Conservation (phyloP, 1,140 invertebrate genomes). For the Procambarus virginalis region DNA sequence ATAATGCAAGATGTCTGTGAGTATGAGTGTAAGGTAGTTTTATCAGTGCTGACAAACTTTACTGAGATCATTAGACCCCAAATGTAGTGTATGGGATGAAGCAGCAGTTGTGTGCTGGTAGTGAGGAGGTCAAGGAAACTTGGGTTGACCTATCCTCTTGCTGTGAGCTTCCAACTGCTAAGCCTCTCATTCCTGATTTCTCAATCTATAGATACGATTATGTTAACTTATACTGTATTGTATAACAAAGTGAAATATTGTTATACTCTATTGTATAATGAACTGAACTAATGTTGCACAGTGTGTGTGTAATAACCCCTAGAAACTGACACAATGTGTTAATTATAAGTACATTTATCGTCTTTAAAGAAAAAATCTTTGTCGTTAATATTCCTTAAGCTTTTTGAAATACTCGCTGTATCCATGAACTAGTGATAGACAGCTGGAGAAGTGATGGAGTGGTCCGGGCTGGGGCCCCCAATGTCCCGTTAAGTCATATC, state of each 20-base stretch:
- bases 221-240: not conserved
- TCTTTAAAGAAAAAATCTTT: constrained; percentile 63
- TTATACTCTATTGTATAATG: constrained; percentile 34
- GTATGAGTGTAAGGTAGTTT: not conserved
- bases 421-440: constrained; percentile 59
- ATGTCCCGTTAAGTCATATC: constrained; percentile 53
- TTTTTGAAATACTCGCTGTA: constrained; percentile 67
- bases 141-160: not conserved
- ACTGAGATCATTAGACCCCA: not conserved
- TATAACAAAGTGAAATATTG: constrained; percentile 29
- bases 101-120: not conserved
- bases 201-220: constrained; percentile 1
- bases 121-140: not conserved
- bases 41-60: not conserved
- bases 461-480: constrained; percentile 19
- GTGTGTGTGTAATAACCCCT: constrained; percentile 37
- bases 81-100: not conserved
- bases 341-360: constrained; percentile 62
- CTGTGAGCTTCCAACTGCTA: not conserved
- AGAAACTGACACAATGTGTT: constrained; percentile 62
- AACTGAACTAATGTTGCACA: constrained; percentile 48
- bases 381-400: constrained; percentile 65
- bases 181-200: not conserved
- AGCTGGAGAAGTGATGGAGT: constrained; percentile 21
- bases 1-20: not conserved